phyloP scores from a whole-genome alignment of 2,113 vertebrate species.

The Lanius collurio region DNA sequence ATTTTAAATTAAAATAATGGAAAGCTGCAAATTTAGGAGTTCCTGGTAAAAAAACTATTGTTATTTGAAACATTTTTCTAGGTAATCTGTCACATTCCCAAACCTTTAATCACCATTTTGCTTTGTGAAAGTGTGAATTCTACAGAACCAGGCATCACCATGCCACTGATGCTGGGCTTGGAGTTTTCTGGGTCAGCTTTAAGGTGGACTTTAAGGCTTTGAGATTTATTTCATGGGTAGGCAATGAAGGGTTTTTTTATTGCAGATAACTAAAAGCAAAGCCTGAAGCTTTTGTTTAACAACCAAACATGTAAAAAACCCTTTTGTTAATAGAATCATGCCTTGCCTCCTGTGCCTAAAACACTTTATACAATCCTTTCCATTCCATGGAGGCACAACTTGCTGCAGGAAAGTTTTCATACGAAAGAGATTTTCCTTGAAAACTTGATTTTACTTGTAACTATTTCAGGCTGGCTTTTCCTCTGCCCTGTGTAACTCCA shows the following conservation, averaged over 20 bases:
- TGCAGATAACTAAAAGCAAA: neutral
- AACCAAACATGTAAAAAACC: accelerated
- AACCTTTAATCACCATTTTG: neutral
- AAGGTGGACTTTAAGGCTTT: neutral
- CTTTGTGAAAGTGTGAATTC: neutral
- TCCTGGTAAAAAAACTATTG: neutral
- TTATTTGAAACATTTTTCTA: neutral
- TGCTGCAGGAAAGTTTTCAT: neutral
- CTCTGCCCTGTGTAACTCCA: neutral
- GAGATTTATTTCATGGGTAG: neutral
- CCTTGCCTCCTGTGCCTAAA: neutral
- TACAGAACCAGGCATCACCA: neutral
- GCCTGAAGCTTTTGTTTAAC: neutral
- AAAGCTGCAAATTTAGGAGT: neutral
- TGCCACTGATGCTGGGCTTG: neutral
- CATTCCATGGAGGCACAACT: neutral
- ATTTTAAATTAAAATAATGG: neutral
- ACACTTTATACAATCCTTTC: neutral
- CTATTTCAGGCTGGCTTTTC: neutral
- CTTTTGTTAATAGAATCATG: neutral
- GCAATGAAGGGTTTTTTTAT: neutral
- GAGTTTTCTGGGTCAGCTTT: neutral
- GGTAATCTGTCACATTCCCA: neutral
- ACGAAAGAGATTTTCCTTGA: neutral
- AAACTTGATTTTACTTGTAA: neutral